Percentiles rank a stretch among this genome's conserved stretches.
These are phyloP conservation scores for Acanthosoma haemorrhoidale DNA, from an alignment of 2,888 invertebrate genomes.

Conservation along the genomic window DNA sequence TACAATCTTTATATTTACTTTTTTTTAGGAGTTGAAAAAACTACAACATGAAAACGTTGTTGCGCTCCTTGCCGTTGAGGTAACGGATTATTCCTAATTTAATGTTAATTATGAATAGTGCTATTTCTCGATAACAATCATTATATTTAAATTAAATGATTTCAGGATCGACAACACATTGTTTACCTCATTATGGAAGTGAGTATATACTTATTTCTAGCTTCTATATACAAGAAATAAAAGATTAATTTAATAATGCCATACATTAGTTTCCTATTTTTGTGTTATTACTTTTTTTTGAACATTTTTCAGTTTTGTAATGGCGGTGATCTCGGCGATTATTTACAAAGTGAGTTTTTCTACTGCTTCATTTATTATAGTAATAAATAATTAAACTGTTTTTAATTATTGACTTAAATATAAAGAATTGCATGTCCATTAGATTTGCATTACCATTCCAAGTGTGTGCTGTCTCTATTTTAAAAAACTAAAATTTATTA, in stretches of 20 bases:
- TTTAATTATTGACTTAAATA: not conserved
- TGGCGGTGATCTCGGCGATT: slow-evolving; percentile 98
- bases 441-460: too few relatives aligned
- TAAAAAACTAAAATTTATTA: too few relatives aligned
- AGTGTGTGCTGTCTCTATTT: too few relatives aligned
- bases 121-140: not conserved
- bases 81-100: slow-evolving; percentile 44
- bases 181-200: slow-evolving; percentile 99
- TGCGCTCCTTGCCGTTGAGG: slow-evolving; percentile 92
- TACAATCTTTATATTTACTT: not conserved
- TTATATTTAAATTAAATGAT: not conserved
- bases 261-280: not conserved
- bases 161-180: slow-evolving; percentile 80
- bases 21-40: slow-evolving; percentile 80
- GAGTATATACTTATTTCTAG: slow-evolving; percentile 45
- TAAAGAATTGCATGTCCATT: too few relatives aligned
- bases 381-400: not conserved
- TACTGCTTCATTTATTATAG: not conserved
- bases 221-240: not conserved
- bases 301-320: slow-evolving; percentile 81
- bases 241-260: not conserved
- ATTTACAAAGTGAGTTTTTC: slow-evolving; percentile 63
- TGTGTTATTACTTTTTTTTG: slow-evolving; percentile 41
- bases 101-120: not conserved
- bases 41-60: slow-evolving; percentile 98